These are phyloP conservation scores for Pyrocoelia pectoralis DNA, from an alignment of 2,888 invertebrate species.

Conservation along the genomic window DNA sequence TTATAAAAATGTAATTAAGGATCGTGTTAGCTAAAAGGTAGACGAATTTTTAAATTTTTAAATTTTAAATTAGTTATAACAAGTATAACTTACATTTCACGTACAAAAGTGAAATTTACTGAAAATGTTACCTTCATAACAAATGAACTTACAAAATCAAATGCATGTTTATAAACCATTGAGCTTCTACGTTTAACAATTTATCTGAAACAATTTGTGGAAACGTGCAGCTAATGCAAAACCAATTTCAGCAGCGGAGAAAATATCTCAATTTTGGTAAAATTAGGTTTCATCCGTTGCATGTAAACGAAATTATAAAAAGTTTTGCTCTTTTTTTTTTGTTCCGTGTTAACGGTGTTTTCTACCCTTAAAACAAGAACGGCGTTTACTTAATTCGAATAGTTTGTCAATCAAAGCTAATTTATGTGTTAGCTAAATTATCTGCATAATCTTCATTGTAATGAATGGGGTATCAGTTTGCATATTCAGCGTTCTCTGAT, in stretches of 20 bases:
- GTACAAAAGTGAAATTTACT: too few species aligned
- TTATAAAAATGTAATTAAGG: too few species aligned
- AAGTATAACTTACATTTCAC: too few species aligned
- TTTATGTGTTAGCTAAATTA: conserved; percentile 9
- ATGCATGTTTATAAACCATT: background rate
- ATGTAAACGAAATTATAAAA: background rate
- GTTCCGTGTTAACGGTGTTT: background rate
- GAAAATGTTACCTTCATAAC: too few species aligned
- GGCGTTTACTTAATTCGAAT: background rate
- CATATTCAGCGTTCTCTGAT: conserved; percentile 23
- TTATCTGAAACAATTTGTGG: background rate
- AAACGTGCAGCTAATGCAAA: conserved; percentile 6
- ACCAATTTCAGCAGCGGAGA: conserved; percentile 1
- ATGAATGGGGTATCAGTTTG: conserved; percentile 19
- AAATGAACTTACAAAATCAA: too few species aligned
- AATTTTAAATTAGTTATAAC: too few species aligned
- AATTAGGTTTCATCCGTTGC: conserved; percentile 2
- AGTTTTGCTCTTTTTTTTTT: background rate
- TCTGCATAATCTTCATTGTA: conserved; percentile 15
- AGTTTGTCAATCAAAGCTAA: conserved; percentile 9
- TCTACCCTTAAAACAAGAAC: conserved; percentile 7
- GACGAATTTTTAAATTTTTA: too few species aligned
- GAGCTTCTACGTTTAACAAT: background rate
- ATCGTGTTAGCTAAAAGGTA: too few species aligned
- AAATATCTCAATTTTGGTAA: conserved; percentile 5